A percentile compares a stretch with the other conserved stretches of the same genome.
Conservation (phyloP, 2,888 invertebrate genomes). For the Aphodius sticticus region DNA sequence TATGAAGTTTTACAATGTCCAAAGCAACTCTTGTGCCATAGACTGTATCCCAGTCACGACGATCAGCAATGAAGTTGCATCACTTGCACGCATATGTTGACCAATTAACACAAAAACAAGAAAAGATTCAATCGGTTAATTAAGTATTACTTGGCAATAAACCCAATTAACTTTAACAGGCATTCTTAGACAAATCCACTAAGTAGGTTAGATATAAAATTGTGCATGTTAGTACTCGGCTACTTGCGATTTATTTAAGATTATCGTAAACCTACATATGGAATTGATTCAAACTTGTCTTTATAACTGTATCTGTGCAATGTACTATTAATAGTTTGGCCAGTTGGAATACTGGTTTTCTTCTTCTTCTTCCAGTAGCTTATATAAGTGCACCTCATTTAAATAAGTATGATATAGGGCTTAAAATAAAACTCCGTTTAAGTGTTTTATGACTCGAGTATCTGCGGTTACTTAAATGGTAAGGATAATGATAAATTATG, state of each 20-base stretch:
- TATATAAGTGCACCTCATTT: neutral
- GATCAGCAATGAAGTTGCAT: neutral
- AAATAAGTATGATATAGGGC: neutral
- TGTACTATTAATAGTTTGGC: neutral
- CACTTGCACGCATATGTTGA: neutral
- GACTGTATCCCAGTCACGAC: too few relatives aligned
- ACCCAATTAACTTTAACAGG: neutral
- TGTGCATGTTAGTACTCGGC: neutral
- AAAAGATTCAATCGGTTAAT: neutral
- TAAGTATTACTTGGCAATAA: neutral
- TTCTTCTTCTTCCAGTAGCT: neutral
- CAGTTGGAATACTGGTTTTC: neutral
- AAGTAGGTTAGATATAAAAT: neutral
- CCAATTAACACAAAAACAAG: neutral
- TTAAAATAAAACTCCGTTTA: neutral
- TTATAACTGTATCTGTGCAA: neutral
- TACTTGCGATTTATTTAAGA: neutral
- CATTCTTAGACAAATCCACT: neutral
- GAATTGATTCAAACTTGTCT: neutral
- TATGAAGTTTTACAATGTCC: too few relatives aligned
- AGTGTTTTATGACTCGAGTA: neutral
- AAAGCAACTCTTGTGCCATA: too few relatives aligned
- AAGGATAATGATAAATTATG: conserved; percentile 4
- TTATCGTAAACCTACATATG: neutral
- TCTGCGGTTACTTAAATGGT: neutral